Conservation (phyloP, 2,888 invertebrate species). For the Synergus japonicus region DNA sequence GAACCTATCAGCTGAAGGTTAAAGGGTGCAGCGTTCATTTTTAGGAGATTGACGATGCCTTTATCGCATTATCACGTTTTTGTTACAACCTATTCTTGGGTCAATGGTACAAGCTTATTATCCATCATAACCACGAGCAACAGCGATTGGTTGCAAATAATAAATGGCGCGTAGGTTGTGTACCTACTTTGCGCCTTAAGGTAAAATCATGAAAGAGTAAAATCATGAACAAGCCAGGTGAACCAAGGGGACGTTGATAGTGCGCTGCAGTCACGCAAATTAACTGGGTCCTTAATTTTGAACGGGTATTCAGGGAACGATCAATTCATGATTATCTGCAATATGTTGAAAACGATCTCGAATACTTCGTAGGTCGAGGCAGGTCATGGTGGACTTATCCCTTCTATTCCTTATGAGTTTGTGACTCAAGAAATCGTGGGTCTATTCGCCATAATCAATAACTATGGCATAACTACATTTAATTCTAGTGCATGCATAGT, state of each 20-base stretch:
- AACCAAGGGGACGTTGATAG: constrained; percentile 8
- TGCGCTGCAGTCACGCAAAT: constrained; percentile 36
- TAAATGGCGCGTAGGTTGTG: constrained; percentile 43
- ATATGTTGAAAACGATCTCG: constrained; percentile 8
- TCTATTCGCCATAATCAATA: background rate
- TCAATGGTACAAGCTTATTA: constrained; percentile 38
- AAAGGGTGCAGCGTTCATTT: constrained; percentile 5
- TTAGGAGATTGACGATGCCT: constrained; percentile 15
- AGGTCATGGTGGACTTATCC: background rate
- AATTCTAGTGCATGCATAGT: background rate
- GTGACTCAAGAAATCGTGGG: background rate
- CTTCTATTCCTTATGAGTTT: background rate
- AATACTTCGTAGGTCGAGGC: constrained; percentile 6
- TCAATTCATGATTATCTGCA: constrained; percentile 41
- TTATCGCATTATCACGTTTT: constrained; percentile 12
- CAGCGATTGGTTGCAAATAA: constrained; percentile 41
- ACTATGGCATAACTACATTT: background rate
- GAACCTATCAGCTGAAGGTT: constrained; percentile 5
- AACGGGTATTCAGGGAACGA: constrained; percentile 32
- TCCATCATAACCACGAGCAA: constrained; percentile 31
- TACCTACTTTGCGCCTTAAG: constrained; percentile 12
- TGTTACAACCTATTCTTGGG: constrained; percentile 23
- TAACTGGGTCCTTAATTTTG: constrained; percentile 26
- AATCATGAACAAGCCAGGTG: constrained; percentile 29
- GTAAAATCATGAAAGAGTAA: constrained; percentile 35